Conservation (phyloP, 2,797 vertebrate genomes). For the Ciconia nigra region DNA sequence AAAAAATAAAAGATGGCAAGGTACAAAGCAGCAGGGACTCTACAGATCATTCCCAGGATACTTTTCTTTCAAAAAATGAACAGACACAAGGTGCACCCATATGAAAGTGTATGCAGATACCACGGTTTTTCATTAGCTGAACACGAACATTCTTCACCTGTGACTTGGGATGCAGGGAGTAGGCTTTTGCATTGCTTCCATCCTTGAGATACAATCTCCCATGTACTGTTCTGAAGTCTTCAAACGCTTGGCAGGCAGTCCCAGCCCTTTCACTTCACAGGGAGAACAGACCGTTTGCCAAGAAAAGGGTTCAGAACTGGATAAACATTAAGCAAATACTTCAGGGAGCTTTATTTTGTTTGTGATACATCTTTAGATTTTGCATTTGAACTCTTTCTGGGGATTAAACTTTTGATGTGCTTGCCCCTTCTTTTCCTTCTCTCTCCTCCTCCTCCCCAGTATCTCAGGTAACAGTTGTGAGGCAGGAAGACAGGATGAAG, state of each 20-base stretch:
- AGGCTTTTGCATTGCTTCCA: neutral
- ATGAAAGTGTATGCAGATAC: neutral
- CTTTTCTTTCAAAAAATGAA: neutral
- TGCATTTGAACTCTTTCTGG: neutral
- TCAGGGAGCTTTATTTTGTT: constrained; percentile 53
- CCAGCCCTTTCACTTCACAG: constrained; percentile 37
- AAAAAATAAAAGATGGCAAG: neutral
- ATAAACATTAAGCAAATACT: constrained; percentile 60
- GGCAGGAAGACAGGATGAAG: neutral
- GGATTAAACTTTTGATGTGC: constrained; percentile 15
- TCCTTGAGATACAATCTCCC: neutral
- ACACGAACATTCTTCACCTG: neutral
- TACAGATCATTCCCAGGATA: neutral
- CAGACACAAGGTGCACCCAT: neutral
- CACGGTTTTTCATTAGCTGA: neutral
- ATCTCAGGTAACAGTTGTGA: neutral
- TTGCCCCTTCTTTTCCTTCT: neutral
- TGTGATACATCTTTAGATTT: constrained; percentile 28
- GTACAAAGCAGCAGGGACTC: neutral
- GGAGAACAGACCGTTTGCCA: constrained; percentile 46
- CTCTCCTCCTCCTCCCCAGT: neutral
- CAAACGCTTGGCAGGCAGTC: constrained; percentile 43
- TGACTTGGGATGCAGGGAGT: neutral
- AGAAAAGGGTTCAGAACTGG: constrained; percentile 52
- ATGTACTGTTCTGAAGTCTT: constrained; percentile 26